Conservation (phyloP, 1,140 invertebrate genomes). For the Ceratoteleas bidentatus region DNA sequence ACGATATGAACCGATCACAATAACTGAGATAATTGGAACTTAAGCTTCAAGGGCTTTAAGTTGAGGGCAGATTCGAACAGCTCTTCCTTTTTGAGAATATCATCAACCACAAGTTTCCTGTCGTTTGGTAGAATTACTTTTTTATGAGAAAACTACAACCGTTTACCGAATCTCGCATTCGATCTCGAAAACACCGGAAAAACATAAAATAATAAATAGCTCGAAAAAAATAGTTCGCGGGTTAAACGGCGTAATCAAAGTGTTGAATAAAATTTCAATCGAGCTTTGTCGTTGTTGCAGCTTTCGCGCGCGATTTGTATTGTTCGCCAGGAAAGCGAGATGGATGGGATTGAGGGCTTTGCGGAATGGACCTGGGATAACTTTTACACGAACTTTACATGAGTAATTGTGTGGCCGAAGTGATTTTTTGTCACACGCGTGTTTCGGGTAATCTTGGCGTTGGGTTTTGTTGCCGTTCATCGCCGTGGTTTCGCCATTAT, state of each 20-base stretch:
- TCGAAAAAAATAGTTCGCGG: background rate
- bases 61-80: too few relatives aligned
- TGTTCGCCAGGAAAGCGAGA: constrained; percentile 25
- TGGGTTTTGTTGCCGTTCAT: background rate
- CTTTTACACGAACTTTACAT: constrained; percentile 43
- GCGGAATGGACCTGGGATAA: constrained; percentile 45
- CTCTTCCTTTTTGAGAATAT: too few relatives aligned
- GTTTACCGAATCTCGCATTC: too few relatives aligned
- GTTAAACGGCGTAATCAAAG: constrained; percentile 44
- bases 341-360: constrained; percentile 42
- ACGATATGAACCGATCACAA: too few relatives aligned
- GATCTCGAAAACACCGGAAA: too few relatives aligned
- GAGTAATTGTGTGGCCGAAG: constrained; percentile 41
- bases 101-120: too few relatives aligned
- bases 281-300: constrained; percentile 33
- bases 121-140: too few relatives aligned
- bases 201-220: too few relatives aligned
- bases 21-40: too few relatives aligned
- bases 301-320: constrained; percentile 40
- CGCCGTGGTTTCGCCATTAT: background rate
- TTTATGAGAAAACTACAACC: too few relatives aligned
- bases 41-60: too few relatives aligned
- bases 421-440: constrained; percentile 19
- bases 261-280: constrained; percentile 58
- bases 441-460: constrained; percentile 16